These are phyloP conservation scores for Condylostylus longicornis DNA, from an alignment of 1,140 invertebrate genomes.

Conservation along the genomic window DNA sequence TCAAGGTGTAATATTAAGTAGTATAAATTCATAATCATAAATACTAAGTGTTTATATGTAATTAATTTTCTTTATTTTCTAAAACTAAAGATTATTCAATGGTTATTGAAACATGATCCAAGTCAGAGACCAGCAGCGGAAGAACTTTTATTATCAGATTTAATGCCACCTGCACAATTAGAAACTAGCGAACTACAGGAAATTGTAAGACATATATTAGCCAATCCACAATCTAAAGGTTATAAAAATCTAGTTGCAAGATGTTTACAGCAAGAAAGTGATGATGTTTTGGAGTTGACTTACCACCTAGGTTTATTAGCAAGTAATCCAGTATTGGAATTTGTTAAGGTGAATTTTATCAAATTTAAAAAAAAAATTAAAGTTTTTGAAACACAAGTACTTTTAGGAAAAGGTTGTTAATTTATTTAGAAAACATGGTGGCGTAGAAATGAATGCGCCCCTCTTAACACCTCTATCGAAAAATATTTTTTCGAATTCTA, in stretches of 20 bases:
- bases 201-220: conserved; percentile 57
- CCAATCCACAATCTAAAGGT: conserved; percentile 62
- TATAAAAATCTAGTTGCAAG: conserved; percentile 62
- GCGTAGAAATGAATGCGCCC: conserved; percentile 54
- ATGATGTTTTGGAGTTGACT: conserved; percentile 52
- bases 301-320: conserved; percentile 50
- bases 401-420: conserved; percentile 37
- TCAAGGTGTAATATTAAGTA: too few relatives aligned
- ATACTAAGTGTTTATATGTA: not conserved
- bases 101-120: conserved; percentile 75
- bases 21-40: not conserved
- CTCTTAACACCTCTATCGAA: conserved; percentile 56
- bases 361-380: not conserved
- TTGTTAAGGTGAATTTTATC: conserved; percentile 16
- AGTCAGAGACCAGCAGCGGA: conserved; percentile 62
- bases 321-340: conserved; percentile 25
- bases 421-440: conserved; percentile 65
- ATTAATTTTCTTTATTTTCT: conserved; percentile 17
- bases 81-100: conserved; percentile 40
- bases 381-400: not conserved
- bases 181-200: conserved; percentile 72
- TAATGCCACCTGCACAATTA: conserved; percentile 51
- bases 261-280: conserved; percentile 50
- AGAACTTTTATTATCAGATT: conserved; percentile 65
- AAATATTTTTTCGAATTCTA: conserved; percentile 15